These are phyloP conservation scores for Zaprionus inermis DNA, from an alignment of 1,140 invertebrate genomes.

Conservation along the genomic window DNA sequence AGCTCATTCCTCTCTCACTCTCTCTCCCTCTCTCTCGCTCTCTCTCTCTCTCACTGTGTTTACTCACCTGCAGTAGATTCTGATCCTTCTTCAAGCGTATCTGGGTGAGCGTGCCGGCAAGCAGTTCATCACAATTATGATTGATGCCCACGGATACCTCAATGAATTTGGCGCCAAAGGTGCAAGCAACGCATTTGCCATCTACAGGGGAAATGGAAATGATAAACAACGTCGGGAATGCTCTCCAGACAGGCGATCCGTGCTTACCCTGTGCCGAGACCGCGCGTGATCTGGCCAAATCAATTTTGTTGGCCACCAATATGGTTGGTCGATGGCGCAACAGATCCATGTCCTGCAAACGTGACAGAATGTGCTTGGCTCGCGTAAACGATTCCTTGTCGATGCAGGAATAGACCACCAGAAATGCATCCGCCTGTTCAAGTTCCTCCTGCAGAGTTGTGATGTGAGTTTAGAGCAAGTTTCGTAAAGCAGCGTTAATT, in stretches of 20 bases:
- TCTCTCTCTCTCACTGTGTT: background rate
- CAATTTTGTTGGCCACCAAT: slow-evolving; percentile 97
- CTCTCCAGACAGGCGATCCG: slow-evolving; percentile 30
- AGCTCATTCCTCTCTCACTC: background rate
- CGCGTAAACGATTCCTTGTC: slow-evolving; percentile 94
- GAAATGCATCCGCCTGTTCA: slow-evolving; percentile 91
- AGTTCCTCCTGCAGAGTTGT: slow-evolving; percentile 88
- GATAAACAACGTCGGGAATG: slow-evolving; percentile 3
- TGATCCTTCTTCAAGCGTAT: slow-evolving; percentile 91
- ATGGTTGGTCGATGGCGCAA: slow-evolving; percentile 91
- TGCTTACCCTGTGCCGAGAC: slow-evolving; percentile 94
- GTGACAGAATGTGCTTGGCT: slow-evolving; percentile 90
- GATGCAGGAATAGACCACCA: slow-evolving; percentile 95
- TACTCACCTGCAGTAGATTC: slow-evolving; percentile 85
- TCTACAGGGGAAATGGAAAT: slow-evolving; percentile 85
- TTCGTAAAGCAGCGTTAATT: background rate
- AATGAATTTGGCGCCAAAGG: slow-evolving; percentile 93
- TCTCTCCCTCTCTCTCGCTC: background rate
- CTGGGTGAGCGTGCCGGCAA: slow-evolving; percentile 92
- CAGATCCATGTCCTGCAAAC: slow-evolving; percentile 90
- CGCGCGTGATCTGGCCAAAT: slow-evolving; percentile 94
- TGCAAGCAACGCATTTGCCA: slow-evolving; percentile 93
- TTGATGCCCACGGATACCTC: slow-evolving; percentile 96
- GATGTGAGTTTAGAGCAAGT: slow-evolving; percentile 2
- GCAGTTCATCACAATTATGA: slow-evolving; percentile 94